Evolutionary conservation across 2,797 vertebrate species (phyloP).

Genomic region (Onychomys torridus): DNA sequence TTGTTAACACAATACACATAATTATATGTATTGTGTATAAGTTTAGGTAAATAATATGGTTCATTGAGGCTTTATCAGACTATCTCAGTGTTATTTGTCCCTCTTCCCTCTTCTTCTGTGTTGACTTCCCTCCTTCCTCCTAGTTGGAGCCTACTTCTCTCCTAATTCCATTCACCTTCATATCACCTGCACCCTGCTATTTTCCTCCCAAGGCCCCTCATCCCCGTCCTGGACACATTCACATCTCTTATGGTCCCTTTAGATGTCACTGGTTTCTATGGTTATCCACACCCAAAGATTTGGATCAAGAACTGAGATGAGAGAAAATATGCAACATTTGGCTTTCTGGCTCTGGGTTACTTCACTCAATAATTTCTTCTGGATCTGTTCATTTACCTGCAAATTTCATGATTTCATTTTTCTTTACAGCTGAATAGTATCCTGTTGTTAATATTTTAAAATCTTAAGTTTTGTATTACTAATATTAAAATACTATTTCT

Average conservation of each 20-base stretch:
- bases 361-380: neutral
- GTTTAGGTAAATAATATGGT: neutral
- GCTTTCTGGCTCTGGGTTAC: neutral
- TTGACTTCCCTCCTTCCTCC: neutral
- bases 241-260: neutral
- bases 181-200: neutral
- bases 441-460: neutral
- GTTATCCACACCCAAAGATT: neutral
- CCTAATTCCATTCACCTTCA: neutral
- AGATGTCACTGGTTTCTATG: neutral
- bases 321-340: neutral
- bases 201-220: neutral
- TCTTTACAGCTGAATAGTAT: neutral
- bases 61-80: neutral
- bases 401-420: neutral
- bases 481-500: conserved; percentile 32
- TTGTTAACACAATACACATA: neutral
- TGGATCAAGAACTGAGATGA: neutral
- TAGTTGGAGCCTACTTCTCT: neutral
- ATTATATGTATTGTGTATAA: neutral
- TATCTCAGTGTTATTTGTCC: neutral
- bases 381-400: too few species aligned
- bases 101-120: neutral
- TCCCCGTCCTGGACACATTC: neutral
- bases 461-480: conserved; percentile 17